Evolutionary conservation across 2,888 invertebrate species (phyloP).

Genomic region (Blastobasis lacticolella): DNA sequence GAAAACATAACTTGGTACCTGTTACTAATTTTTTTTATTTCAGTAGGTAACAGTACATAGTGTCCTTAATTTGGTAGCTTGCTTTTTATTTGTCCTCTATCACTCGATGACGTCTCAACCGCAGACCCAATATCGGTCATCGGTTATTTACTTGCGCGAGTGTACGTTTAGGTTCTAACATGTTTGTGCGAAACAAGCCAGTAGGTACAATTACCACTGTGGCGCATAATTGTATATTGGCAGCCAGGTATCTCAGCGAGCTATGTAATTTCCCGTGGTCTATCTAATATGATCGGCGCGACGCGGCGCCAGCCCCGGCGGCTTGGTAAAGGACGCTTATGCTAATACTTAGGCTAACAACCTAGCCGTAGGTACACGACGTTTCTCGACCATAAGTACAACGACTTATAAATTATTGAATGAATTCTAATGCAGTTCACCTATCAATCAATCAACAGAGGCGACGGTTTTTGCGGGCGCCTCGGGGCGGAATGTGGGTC

Average conservation of each 20-base stretch:
- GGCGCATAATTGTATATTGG: constrained; percentile 54
- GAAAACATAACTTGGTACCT: too few species aligned
- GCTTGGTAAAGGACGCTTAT: constrained; percentile 60
- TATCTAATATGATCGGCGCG: constrained; percentile 60
- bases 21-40: too few species aligned
- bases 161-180: constrained; percentile 18
- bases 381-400: constrained; percentile 38
- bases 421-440: constrained; percentile 53
- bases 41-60: too few species aligned
- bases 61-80: too few species aligned
- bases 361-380: constrained; percentile 33
- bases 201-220: constrained; percentile 42
- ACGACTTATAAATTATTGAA: constrained; percentile 60
- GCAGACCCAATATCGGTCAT: too few species aligned
- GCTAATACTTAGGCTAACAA: constrained; percentile 53
- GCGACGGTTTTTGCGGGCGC: constrained; percentile 25
- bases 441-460: constrained; percentile 44
- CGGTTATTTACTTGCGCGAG: too few species aligned
- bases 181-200: constrained; percentile 30
- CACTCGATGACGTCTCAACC: too few species aligned
- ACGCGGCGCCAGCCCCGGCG: constrained; percentile 60
- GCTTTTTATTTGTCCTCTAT: too few species aligned
- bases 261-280: constrained; percentile 62
- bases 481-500: constrained; percentile 16
- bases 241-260: constrained; percentile 45